phyloP scores from a whole-genome alignment of 2,888 invertebrate genomes.

The Isoperla grammatica region DNA sequence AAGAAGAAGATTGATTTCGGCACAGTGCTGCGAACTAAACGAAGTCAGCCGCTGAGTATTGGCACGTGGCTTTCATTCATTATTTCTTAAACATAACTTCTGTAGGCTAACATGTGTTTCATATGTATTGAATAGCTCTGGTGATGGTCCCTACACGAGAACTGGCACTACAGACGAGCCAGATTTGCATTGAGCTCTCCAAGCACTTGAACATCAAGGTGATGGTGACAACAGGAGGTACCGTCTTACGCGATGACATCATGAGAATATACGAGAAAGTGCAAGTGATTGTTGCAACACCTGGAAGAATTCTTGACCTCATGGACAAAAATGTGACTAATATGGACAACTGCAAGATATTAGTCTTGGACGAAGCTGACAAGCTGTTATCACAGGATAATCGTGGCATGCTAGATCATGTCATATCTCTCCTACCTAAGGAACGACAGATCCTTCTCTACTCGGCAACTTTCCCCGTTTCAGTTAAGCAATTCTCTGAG shows the following conservation, averaged over 20 bases:
- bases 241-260: slow-evolving; percentile 95
- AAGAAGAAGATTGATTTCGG: too few relatives aligned
- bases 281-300: slow-evolving; percentile 98
- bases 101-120: too few relatives aligned
- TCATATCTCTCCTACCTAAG: slow-evolving; percentile 85
- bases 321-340: slow-evolving; percentile 92
- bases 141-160: slow-evolving; percentile 98
- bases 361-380: slow-evolving; percentile 98
- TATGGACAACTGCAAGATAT: slow-evolving; percentile 92
- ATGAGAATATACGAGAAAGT: slow-evolving; percentile 99
- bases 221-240: slow-evolving; percentile 99
- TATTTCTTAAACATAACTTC: too few relatives aligned
- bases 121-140: slow-evolving; percentile 56
- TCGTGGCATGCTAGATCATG: slow-evolving; percentile 96
- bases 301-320: slow-evolving; percentile 97
- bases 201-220: slow-evolving; percentile 96
- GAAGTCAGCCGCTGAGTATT: too few relatives aligned
- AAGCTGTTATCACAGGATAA: slow-evolving; percentile 98
- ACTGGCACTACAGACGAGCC: slow-evolving; percentile 97
- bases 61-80: too few relatives aligned
- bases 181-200: slow-evolving; percentile 97
- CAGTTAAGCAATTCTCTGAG: slow-evolving; percentile 98
- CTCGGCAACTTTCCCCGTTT: slow-evolving; percentile 98
- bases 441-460: slow-evolving; percentile 96
- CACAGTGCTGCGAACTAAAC: too few relatives aligned